Conservation (phyloP, 2,888 invertebrate species). For the Leptura quadrifasciata region DNA sequence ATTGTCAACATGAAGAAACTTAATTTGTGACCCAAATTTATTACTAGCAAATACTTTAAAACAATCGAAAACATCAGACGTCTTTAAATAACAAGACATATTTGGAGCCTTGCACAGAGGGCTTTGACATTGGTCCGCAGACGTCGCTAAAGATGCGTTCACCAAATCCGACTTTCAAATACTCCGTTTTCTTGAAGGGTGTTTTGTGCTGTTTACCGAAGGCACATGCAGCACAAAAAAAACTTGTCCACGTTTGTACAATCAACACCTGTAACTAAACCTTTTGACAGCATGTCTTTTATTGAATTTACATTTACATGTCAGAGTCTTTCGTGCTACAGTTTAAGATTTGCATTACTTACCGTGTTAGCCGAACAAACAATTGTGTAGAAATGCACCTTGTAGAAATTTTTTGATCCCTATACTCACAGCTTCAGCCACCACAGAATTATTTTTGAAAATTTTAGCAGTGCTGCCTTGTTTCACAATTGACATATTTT, state of each 20-base stretch:
- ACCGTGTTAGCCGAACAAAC: constrained; percentile 2
- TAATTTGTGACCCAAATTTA: no score
- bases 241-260: not conserved
- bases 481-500: no score
- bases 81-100: not conserved
- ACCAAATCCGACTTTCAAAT: no score
- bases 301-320: no score
- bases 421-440: not conserved
- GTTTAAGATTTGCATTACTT: not conserved
- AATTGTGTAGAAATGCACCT: not conserved
- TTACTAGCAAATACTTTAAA: no score
- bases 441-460: not conserved
- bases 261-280: not conserved
- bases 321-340: not conserved
- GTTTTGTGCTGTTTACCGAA: not conserved
- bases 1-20: no score
- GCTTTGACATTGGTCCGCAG: no score
- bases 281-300: not conserved
- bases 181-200: no score
- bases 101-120: not conserved
- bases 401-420: not conserved
- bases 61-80: not conserved
- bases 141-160: no score
- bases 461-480: no score
- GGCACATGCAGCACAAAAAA: no score